Percentiles rank a stretch among this genome's conserved stretches.
Evolutionary conservation across 2,113 vertebrate genomes (phyloP).

Genomic region (Sinocyclocheilus anshuiensis): DNA sequence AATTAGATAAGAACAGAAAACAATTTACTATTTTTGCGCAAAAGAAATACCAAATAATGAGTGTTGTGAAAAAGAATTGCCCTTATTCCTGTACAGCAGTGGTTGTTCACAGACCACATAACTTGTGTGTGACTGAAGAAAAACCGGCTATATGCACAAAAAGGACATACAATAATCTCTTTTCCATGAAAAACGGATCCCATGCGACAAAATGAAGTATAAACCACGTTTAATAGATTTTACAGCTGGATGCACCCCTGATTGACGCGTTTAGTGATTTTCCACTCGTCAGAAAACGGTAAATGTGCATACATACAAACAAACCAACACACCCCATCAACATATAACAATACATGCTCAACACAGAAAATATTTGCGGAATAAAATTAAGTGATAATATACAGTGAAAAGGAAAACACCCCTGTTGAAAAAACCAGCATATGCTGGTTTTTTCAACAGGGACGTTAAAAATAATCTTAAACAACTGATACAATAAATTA

Average conservation of each 20-base stretch:
- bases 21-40: background rate
- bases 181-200: slow-evolving; percentile 57
- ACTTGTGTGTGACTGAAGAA: slow-evolving; percentile 62
- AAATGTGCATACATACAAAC: slow-evolving; percentile 65
- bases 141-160: slow-evolving; percentile 53
- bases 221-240: background rate
- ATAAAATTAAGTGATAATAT: slow-evolving; percentile 52
- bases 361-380: background rate
- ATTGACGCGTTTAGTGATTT: slow-evolving; percentile 32
- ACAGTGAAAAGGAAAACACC: slow-evolving; percentile 34
- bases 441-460: too few relatives aligned
- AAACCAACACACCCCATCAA: slow-evolving; percentile 47
- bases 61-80: slow-evolving; percentile 73
- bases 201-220: slow-evolving; percentile 57
- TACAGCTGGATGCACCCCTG: background rate
- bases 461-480: slow-evolving; percentile 21
- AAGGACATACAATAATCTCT: background rate
- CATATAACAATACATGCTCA: slow-evolving; percentile 58
- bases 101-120: slow-evolving; percentile 69
- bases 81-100: slow-evolving; percentile 75
- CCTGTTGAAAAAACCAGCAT: too few relatives aligned
- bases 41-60: background rate
- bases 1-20: too few relatives aligned
- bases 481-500: slow-evolving; percentile 53
- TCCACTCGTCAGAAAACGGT: slow-evolving; percentile 50